phyloP scores from a whole-genome alignment of 2,888 invertebrate species.

The Caradrina kadenii region DNA sequence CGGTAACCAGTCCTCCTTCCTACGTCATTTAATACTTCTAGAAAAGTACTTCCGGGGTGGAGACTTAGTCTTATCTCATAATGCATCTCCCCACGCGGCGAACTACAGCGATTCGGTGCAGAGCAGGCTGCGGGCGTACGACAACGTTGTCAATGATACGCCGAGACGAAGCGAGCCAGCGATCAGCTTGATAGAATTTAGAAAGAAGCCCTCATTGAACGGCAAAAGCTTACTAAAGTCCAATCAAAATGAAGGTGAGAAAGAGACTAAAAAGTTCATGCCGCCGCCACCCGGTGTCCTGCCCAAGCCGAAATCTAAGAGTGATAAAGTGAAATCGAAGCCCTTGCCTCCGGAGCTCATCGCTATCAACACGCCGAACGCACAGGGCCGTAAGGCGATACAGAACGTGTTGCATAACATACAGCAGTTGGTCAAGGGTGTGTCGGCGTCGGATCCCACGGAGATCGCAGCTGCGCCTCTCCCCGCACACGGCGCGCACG shows the following conservation, averaged over 20 bases:
- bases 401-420: slow-evolving; percentile 88
- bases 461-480: slow-evolving; percentile 84
- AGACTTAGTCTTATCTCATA: slow-evolving; percentile 93
- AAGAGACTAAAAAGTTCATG: slow-evolving; percentile 79
- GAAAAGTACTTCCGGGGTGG: slow-evolving; percentile 96
- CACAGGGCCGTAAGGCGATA: slow-evolving; percentile 84
- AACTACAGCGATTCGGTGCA: slow-evolving; percentile 95
- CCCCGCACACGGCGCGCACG: slow-evolving; percentile 47
- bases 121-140: slow-evolving; percentile 94
- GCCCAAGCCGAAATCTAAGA: slow-evolving; percentile 75
- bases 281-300: slow-evolving; percentile 76
- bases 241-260: slow-evolving; percentile 78
- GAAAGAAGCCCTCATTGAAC: slow-evolving; percentile 84
- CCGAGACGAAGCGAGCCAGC: slow-evolving; percentile 77
- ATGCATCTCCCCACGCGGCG: slow-evolving; percentile 93
- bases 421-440: slow-evolving; percentile 87
- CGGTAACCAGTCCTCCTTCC: slow-evolving; percentile 96
- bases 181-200: slow-evolving; percentile 84
- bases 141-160: slow-evolving; percentile 88
- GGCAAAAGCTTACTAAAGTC: slow-evolving; percentile 86
- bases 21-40: slow-evolving; percentile 94
- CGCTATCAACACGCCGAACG: slow-evolving; percentile 89
- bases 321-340: slow-evolving; percentile 80
- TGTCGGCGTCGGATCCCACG: slow-evolving; percentile 85
- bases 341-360: slow-evolving; percentile 90